These are phyloP conservation scores for Lucilia cuprina DNA, from an alignment of 1,140 invertebrate genomes.

Conservation along the genomic window DNA sequence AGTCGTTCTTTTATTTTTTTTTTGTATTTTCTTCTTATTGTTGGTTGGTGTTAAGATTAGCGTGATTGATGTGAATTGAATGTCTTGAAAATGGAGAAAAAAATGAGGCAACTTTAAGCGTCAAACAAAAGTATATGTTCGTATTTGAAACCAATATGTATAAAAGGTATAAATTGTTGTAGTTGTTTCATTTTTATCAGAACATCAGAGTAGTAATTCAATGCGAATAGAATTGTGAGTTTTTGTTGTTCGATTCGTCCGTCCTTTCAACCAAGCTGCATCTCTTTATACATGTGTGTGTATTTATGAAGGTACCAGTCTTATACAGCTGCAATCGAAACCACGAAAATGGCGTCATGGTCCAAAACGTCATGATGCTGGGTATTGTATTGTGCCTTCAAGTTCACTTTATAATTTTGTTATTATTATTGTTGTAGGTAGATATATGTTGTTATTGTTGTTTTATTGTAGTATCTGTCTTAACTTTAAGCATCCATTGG, in stretches of 20 bases:
- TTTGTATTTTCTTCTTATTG: background rate
- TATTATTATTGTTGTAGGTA: background rate
- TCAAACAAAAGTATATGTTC: background rate
- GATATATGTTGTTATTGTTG: background rate
- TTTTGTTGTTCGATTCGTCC: background rate
- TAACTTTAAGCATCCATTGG: background rate
- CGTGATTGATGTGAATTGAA: conserved; percentile 14
- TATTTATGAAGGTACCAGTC: no score
- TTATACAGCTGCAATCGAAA: background rate
- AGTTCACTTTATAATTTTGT: background rate
- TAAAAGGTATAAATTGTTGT: background rate
- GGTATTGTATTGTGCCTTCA: background rate
- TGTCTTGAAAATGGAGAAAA: background rate
- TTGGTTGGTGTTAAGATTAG: conserved; percentile 11
- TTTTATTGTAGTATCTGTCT: background rate
- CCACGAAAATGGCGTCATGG: conserved; percentile 33
- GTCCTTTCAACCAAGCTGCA: background rate
- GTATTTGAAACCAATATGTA: background rate
- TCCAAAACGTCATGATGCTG: conserved; percentile 6
- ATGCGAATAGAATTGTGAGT: conserved; percentile 6
- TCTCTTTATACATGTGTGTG: no score
- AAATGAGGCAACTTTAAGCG: background rate
- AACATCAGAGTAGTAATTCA: conserved; percentile 1
- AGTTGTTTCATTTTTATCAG: background rate
- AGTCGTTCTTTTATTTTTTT: no score